Base-by-base conservation (phyloP, 30 jellyfish, hydroid and myxozoan species). In the Turritopsis dohrnii region DNA sequence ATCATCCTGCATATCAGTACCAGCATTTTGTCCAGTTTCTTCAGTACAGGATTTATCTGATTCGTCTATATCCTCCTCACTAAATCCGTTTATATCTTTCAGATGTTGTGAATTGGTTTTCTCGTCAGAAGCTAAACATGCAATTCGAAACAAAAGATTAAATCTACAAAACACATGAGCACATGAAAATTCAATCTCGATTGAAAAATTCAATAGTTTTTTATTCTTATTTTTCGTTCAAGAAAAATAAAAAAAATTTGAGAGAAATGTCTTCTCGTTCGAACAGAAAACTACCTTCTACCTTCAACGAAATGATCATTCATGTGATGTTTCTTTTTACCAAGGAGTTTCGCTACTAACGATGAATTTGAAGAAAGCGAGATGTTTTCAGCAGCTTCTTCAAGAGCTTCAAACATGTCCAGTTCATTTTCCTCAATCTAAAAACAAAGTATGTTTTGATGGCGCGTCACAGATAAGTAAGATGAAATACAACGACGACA, bases 321-420 rank as follows among this genome's bases (percentile, higher is more conserved):
- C 18, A 20, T 16, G 16, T n/a, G 79, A 16, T 22, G 28, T 21
- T 69, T 69, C 25, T 1, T 29, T 26, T 80, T 80, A 18, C 85
- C 87, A 54, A 83, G 79, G 29, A 90, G 21, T 66, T 76, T 79
- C 9, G 82, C 77, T 5, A 86, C 85, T 30, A 91, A 77, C 18
- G 92, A 83, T 5, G 93, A 91, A 65, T 86, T 83, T 1, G 97
- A 91, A 1, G 97, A 91, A 21, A 87, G 74, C 52, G 97, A 91
- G 19, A 91, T 83, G 69, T 87, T 90, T 1, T 74, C 84, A 24
- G 99, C 99, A 1, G 86, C 99, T 76, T 94, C 90, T 79, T 94
- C 99, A 18, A 94, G 88, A 72, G 81, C 86, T 71, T 94, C 97
- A 79, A 94, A 94, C 52, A 84, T 96, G 71, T 89, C 96, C 54